Base-by-base conservation (phyloP, 2,888 invertebrate species). In the Oegoconia quadripuncta region DNA sequence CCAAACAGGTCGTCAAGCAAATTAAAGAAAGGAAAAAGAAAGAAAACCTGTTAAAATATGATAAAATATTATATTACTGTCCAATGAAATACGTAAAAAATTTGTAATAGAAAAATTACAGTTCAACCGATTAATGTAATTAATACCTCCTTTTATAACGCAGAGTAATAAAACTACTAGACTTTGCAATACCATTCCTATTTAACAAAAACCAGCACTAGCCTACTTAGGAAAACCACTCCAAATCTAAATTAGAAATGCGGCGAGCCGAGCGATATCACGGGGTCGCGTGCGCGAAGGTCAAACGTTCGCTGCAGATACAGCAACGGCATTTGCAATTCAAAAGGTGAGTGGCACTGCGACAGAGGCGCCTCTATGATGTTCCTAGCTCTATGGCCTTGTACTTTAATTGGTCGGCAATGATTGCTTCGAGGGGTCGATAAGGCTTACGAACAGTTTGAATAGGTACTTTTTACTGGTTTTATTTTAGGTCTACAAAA, bases 281-380 rank as follows among this genome's bases (percentile, higher is more conserved):
- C 66, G 49, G 44, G 52, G 47, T 69, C 57, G 69, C 70, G 69
- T 69, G 74, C 48, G 33, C 48, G 53, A 65, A 66, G 68, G 65
- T 59, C 52, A 55, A 34, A 26, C 57, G 58, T 56, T 57, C 59
- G 59, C 36, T 57, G 62, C 55, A 61, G 59, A 62, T 58, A 59
- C 47, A 44, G 5, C 16, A 18, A 47, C 45, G 48, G 50, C 53
- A 67, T 71, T 70, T 67, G 63, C 64, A 70, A 66, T 65, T 67
- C 63, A 63, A 67, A 44, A 40, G 52, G 50, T 41, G 44, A 42
- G 57, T 56, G 55, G 58, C 65, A 58, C 55, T 61, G 66, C 62
- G 64, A 64, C 65, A 59, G 60, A 41, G 48, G 46, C 47, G 50
- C 52, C 58, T 50, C 44, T 48, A 42, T 44, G 40, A 39, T 35